Evolutionary conservation across 2,113 vertebrate genomes (phyloP).

Genomic region (Caranx ignobilis): DNA sequence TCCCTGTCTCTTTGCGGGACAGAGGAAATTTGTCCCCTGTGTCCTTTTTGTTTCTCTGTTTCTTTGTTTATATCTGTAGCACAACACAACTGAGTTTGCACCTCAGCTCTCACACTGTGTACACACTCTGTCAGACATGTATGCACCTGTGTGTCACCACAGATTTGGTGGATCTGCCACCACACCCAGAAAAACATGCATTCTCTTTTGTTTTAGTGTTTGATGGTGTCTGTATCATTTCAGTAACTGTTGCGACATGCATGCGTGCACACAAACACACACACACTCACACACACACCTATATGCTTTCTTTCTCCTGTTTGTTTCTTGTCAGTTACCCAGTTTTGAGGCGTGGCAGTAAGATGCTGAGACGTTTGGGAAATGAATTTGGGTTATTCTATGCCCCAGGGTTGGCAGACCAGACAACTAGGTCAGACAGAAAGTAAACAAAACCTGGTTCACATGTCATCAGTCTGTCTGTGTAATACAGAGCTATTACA

Average conservation of each 20-base stretch:
- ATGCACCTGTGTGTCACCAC: slow-evolving; percentile 21
- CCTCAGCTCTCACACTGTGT: background rate
- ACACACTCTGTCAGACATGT: background rate
- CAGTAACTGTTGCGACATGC: slow-evolving; percentile 4
- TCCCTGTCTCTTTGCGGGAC: slow-evolving; percentile 25
- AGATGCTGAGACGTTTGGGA: slow-evolving; percentile 46
- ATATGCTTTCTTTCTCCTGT: slow-evolving; percentile 30
- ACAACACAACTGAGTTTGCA: background rate
- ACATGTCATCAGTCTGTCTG: slow-evolving; percentile 66
- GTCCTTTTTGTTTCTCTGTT: background rate
- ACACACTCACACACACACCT: background rate
- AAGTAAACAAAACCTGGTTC: slow-evolving; percentile 79
- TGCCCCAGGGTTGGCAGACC: slow-evolving; percentile 58
- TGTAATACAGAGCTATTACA: slow-evolving; percentile 52
- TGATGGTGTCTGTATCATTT: background rate
- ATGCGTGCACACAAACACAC: background rate
- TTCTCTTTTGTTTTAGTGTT: background rate
- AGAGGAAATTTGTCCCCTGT: slow-evolving; percentile 17
- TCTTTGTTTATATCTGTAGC: background rate
- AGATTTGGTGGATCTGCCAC: background rate
- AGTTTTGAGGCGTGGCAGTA: slow-evolving; percentile 41
- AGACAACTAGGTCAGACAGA: slow-evolving; percentile 81
- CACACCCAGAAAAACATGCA: background rate
- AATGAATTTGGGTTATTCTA: slow-evolving; percentile 66
- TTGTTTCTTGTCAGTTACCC: slow-evolving; percentile 48